Conservation (phyloP, 2,888 invertebrate species). For the Globia sparganii region DNA sequence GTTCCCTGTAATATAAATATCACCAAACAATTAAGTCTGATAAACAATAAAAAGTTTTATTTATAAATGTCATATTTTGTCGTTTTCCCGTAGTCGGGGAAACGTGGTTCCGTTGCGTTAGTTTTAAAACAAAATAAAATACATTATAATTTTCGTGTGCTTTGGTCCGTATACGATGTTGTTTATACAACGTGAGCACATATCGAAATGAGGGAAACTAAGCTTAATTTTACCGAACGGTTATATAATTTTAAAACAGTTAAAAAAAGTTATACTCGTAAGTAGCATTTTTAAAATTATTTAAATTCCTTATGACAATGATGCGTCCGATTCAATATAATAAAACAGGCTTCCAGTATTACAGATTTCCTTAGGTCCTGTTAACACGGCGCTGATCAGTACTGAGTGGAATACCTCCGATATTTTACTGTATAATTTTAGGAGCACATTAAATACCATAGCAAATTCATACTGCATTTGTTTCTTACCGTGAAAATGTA, state of each 20-base stretch:
- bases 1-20: constrained; percentile 22
- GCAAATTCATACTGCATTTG: not conserved
- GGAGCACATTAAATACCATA: not conserved
- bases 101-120: constrained; percentile 32
- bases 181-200: no score
- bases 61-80: constrained; percentile 53
- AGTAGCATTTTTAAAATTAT: no score
- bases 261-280: no score
- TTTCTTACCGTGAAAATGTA: not conserved
- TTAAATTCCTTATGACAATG: no score
- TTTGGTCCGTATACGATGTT: not conserved
- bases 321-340: not conserved
- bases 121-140: constrained; percentile 40
- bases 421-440: no score
- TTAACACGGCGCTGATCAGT: no score
- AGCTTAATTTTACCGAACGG: no score
- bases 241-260: no score
- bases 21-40: constrained; percentile 4
- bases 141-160: constrained; percentile 2
- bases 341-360: not conserved
- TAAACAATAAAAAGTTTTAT: constrained; percentile 46
- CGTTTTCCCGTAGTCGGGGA: constrained; percentile 14
- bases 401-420: no score
- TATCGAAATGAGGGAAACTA: no score
- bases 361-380: no score